Evolutionary conservation across 2,797 vertebrate genomes (phyloP), one percentile per base, ranked within the genome.

Genomic region (Pangasius mekongensis): DNA sequence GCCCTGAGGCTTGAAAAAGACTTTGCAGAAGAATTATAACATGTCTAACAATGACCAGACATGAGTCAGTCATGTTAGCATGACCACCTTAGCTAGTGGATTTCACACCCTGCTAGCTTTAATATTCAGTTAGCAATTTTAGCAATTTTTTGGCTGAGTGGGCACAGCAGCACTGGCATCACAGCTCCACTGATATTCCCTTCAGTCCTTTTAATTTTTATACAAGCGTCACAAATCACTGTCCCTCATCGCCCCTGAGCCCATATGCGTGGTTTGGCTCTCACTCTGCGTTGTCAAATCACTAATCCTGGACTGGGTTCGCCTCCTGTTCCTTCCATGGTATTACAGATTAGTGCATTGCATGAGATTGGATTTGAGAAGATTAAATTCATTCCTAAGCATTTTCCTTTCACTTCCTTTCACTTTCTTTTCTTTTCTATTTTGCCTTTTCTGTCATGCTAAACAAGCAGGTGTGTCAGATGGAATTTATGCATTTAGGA

Each of bases 311-410:
- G 58, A 85, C 82, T 88, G 87, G n/a, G 91, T 91, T 76, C 62
- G 52, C 82, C 85, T 64, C 77, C 74, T 86, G 54, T 92, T 85
- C 89, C 93, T 85, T 73, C 82, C 83, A 91, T 87, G 89, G 91
- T 91, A 92, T 90, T 90, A 84, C 90, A 91, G 87, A 93, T 92
- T 89, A 91, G 77, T 16, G 86, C 86, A 85, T 83, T 78, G 87
- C 76, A 83, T 20, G 43, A 90, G 90, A 93, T 90, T 89, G 84
- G 86, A 90, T 93, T 91, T 89, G n/a, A 87, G 49, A 83, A 16
- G 36, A 54, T 90, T 89, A 86, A 87, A 86, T 47, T 74, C 64
- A 36, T 84, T 76, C 80, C 60, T 18, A 71, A 85, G 71, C 83
- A 7, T 22, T 88, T 86, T 58, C 58, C 66, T 78, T 20, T 39